phyloP scores from a whole-genome alignment of 2,797 vertebrate species.

The Spinibarbus caldwelli region DNA sequence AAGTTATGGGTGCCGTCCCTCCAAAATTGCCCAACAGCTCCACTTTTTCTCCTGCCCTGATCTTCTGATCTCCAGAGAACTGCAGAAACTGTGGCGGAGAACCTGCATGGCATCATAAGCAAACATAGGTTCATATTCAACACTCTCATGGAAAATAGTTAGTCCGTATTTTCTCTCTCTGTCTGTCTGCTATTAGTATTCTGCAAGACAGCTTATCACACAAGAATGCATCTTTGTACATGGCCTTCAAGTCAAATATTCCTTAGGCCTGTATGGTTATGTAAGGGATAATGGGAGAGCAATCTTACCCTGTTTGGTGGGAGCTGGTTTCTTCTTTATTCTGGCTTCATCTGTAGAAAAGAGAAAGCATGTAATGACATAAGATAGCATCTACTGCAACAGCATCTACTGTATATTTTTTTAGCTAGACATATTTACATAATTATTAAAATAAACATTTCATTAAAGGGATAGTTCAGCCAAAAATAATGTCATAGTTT shows the following conservation, averaged over 20 bases:
- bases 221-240: neutral
- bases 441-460: neutral
- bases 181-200: neutral
- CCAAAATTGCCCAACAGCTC: conserved; percentile 89
- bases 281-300: neutral
- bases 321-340: conserved; percentile 91
- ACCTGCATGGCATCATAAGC: conserved; percentile 70
- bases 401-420: neutral
- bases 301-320: conserved; percentile 89
- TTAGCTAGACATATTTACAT: neutral
- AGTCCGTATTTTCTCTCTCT: neutral
- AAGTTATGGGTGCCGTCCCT: conserved; percentile 88
- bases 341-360: conserved; percentile 88
- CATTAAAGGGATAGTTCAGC: neutral
- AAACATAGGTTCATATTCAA: neutral
- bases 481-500: neutral
- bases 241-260: neutral
- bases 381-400: neutral
- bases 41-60: conserved; percentile 90
- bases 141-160: neutral
- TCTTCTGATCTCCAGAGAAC: conserved; percentile 95
- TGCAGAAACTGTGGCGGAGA: conserved; percentile 90
- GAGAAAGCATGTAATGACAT: conserved; percentile 34
- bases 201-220: neutral
- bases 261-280: neutral